A percentile compares a stretch with the other conserved stretches of the same genome.
These are phyloP conservation scores for Helicoverpa armigera DNA, from an alignment of 1,140 invertebrate species.

Conservation along the genomic window DNA sequence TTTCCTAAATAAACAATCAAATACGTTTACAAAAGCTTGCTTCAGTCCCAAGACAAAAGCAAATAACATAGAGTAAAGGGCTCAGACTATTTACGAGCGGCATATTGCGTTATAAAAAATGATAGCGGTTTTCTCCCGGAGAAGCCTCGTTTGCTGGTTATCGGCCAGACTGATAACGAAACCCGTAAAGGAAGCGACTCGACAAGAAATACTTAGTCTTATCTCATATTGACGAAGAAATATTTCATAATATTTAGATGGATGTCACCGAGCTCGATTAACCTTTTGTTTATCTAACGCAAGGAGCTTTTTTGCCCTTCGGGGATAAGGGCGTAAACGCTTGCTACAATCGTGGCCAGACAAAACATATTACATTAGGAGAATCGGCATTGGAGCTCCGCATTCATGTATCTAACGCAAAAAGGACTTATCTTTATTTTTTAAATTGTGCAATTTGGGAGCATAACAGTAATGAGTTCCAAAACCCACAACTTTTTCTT, in stretches of 20 bases:
- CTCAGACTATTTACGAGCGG: constrained; percentile 64
- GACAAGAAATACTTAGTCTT: constrained; percentile 64
- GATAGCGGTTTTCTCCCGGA: constrained; percentile 65
- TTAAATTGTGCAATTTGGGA: background rate
- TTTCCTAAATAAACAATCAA: constrained; percentile 54
- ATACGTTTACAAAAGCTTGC: constrained; percentile 47
- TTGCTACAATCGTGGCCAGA: constrained; percentile 7
- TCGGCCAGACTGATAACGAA: constrained; percentile 62
- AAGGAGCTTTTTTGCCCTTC: constrained; percentile 47
- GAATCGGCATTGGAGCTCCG: constrained; percentile 1
- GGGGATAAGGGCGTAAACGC: constrained; percentile 27
- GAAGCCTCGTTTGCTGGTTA: constrained; percentile 66
- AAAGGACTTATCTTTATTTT: too few relatives aligned
- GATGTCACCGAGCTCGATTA: constrained; percentile 55
- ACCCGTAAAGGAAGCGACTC: constrained; percentile 62
- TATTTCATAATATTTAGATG: constrained; percentile 61
- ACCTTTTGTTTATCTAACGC: constrained; percentile 56
- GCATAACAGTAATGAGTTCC: constrained; percentile 1
- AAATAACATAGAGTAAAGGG: constrained; percentile 62
- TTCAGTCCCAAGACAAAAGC: constrained; percentile 60
- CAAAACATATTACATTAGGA: constrained; percentile 27
- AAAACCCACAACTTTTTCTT: background rate
- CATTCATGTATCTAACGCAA: constrained; percentile 3
- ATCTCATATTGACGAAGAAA: constrained; percentile 64
- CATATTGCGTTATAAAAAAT: constrained; percentile 74